A percentile compares a stretch with the other conserved stretches of the same genome.
Conservation (phyloP, 1,140 invertebrate species). For the Diachasmimorpha longicaudata region DNA sequence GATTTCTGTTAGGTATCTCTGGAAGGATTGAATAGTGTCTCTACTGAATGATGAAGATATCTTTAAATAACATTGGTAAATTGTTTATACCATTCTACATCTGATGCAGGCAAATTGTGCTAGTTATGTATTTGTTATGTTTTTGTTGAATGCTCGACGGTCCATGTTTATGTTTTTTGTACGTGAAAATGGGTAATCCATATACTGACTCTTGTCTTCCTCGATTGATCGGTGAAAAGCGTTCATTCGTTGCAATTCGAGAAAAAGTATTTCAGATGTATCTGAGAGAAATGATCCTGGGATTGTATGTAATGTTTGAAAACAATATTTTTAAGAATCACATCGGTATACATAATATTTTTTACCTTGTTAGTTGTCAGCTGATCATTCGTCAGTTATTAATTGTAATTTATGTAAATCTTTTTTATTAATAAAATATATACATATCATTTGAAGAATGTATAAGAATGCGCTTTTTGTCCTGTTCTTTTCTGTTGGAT, state of each 20-base stretch:
- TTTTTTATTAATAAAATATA: slow-evolving; percentile 39
- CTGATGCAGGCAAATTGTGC: neutral
- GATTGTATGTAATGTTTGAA: neutral
- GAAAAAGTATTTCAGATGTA: neutral
- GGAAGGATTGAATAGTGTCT: neutral
- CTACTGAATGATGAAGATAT: neutral
- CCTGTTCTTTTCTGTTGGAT: neutral
- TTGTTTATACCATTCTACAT: neutral
- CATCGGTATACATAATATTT: neutral
- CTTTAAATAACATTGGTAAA: neutral
- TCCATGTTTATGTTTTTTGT: neutral
- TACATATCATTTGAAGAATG: neutral
- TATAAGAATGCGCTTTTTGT: neutral
- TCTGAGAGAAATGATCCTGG: neutral
- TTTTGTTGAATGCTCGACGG: neutral
- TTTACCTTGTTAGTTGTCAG: neutral
- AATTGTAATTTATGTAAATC: slow-evolving; percentile 54
- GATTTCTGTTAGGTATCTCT: neutral
- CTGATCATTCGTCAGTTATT: neutral
- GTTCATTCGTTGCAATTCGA: too few species aligned
- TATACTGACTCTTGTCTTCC: too few species aligned
- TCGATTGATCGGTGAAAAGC: too few species aligned
- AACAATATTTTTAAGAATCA: neutral
- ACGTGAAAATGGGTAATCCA: too few species aligned
- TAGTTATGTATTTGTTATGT: neutral